These are phyloP conservation scores for Eumerus sabulonum DNA, from an alignment of 2,888 invertebrate species.

Conservation along the genomic window DNA sequence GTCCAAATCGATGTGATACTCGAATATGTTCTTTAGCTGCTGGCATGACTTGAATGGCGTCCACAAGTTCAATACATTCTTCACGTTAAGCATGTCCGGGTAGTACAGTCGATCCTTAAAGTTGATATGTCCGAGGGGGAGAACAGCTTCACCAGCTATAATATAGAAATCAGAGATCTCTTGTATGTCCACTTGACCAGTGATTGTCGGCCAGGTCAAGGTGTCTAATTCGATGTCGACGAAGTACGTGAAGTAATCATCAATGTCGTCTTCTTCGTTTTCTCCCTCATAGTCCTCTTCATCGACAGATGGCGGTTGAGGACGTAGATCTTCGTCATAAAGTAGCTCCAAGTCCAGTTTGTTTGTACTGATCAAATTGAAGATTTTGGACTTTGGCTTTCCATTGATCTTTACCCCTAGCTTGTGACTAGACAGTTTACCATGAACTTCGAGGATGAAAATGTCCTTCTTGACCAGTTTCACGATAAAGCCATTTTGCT, in stretches of 20 bases:
- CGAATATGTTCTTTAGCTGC: slow-evolving; percentile 80
- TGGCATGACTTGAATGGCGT: slow-evolving; percentile 80
- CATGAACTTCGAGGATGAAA: slow-evolving; percentile 85
- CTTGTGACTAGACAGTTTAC: slow-evolving; percentile 85
- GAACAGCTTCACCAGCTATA: slow-evolving; percentile 79
- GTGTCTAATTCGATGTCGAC: slow-evolving; percentile 82
- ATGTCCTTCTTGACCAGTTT: slow-evolving; percentile 83
- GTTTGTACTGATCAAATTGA: slow-evolving; percentile 74
- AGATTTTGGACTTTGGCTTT: slow-evolving; percentile 75
- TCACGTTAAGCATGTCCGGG: slow-evolving; percentile 79
- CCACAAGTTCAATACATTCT: slow-evolving; percentile 81
- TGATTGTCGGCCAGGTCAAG: slow-evolving; percentile 81
- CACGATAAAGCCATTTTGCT: slow-evolving; percentile 87
- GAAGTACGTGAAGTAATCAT: slow-evolving; percentile 80
- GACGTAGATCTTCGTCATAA: slow-evolving; percentile 77
- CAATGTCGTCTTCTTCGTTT: slow-evolving; percentile 77
- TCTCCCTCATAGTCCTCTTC: slow-evolving; percentile 75
- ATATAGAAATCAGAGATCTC: slow-evolving; percentile 80
- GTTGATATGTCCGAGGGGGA: slow-evolving; percentile 81
- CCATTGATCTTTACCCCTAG: slow-evolving; percentile 78
- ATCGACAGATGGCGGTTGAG: slow-evolving; percentile 69
- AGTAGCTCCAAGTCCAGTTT: slow-evolving; percentile 74
- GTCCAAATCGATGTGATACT: slow-evolving; percentile 79
- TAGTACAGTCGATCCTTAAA: slow-evolving; percentile 81
- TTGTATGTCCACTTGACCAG: slow-evolving; percentile 81